Conservation (phyloP, 2,797 vertebrate genomes). For the Micromesistius poutassou region DNA sequence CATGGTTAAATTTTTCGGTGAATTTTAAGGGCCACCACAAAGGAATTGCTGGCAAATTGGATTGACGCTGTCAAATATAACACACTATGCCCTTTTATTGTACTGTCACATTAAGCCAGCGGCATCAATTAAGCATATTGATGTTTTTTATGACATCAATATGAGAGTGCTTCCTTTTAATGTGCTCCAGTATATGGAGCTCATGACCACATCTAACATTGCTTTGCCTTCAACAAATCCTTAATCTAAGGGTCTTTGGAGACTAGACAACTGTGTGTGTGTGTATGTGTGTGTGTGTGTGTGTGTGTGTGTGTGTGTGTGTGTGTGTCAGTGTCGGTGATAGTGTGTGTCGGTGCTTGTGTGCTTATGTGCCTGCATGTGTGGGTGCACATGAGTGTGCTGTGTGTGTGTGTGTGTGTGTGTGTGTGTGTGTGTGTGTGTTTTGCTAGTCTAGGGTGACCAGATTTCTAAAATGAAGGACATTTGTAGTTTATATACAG, state of each 20-base stretch:
- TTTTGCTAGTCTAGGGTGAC: neutral
- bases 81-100: neutral
- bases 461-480: too few relatives aligned
- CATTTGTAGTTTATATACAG: too few relatives aligned
- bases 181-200: neutral
- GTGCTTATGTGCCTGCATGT: too few relatives aligned
- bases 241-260: neutral
- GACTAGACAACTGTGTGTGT: neutral
- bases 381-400: neutral
- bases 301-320: neutral
- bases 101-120: conserved; percentile 10
- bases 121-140: conserved; percentile 9
- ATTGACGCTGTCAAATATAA: neutral
- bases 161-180: neutral
- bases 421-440: neutral
- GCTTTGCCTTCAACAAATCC: neutral
- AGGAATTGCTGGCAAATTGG: conserved; percentile 15
- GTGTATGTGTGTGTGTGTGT: neutral
- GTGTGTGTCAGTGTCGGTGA: too few relatives aligned
- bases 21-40: neutral
- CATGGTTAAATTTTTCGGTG: neutral
- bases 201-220: neutral
- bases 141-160: conserved; percentile 20
- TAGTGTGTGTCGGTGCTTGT: too few relatives aligned
- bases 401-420: neutral